phyloP scores from a whole-genome alignment of 2,888 invertebrate species.

The Eristalis tenax region DNA sequence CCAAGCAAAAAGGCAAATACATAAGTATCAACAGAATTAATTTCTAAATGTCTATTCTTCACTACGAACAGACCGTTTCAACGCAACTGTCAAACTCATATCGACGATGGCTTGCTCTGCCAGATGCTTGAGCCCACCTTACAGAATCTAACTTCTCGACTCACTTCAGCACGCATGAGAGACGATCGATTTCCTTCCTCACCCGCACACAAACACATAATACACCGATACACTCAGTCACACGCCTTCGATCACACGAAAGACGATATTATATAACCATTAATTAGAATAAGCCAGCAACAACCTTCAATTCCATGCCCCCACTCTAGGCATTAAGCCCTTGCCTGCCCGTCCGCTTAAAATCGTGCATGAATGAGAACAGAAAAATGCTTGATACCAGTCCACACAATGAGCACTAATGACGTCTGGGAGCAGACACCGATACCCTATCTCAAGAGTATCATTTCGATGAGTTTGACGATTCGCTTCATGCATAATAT shows the following conservation, averaged over 20 bases:
- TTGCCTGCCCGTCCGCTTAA: not conserved
- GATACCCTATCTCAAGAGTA: slow-evolving; percentile 2
- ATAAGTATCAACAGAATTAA: no score
- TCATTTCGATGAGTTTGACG: not conserved
- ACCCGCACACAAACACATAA: not conserved
- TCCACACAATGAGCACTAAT: slow-evolving; percentile 16
- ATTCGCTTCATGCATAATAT: not conserved
- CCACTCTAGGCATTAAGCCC: slow-evolving; percentile 1
- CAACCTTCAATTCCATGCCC: slow-evolving; percentile 11
- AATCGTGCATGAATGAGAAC: not conserved
- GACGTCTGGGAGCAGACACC: not conserved
- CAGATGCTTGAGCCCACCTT: not conserved
- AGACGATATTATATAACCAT: slow-evolving; percentile 16
- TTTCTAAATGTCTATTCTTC: no score
- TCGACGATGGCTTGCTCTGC: no score
- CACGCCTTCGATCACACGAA: not conserved
- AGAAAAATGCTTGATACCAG: slow-evolving; percentile 6
- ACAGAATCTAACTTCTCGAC: no score
- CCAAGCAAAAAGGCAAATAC: no score
- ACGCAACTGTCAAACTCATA: no score
- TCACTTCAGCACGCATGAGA: not conserved
- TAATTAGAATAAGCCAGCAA: slow-evolving; percentile 9
- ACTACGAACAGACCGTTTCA: no score
- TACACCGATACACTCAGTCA: no score
- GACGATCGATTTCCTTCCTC: not conserved